A percentile compares a stretch with the other conserved stretches of the same genome.
Evolutionary conservation across 2,888 invertebrate genomes (phyloP).

Genomic region (Odontocerum albicorne): DNA sequence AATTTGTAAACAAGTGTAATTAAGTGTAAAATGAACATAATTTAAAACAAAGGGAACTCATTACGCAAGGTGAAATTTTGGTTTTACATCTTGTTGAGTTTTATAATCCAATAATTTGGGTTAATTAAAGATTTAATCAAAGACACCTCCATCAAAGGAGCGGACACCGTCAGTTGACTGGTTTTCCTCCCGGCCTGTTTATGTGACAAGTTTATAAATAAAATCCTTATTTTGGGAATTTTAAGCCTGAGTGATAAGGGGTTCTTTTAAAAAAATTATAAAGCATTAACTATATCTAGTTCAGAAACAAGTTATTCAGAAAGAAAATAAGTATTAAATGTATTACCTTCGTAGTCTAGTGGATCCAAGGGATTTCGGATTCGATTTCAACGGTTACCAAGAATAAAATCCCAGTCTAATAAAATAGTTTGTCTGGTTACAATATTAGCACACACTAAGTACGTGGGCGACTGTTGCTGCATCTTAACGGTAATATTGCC

Average conservation of each 20-base stretch:
- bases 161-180: conserved; percentile 28
- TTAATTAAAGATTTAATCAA: conserved; percentile 34
- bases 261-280: background rate
- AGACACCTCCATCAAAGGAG: conserved; percentile 33
- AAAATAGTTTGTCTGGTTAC: too few species aligned
- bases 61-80: conserved; percentile 8
- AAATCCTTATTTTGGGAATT: background rate
- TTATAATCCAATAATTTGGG: conserved; percentile 27
- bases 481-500: too few species aligned
- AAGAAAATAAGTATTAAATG: too few species aligned
- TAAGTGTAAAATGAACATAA: conserved; percentile 16
- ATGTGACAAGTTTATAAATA: background rate
- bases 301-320: background rate
- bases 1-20: conserved; percentile 11
- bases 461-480: too few species aligned
- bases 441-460: too few species aligned
- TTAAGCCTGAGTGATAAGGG: background rate
- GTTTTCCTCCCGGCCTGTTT: conserved; percentile 16
- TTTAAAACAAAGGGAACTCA: conserved; percentile 12
- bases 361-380: too few species aligned
- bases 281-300: background rate
- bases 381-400: too few species aligned
- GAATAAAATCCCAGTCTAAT: too few species aligned
- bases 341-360: too few species aligned
- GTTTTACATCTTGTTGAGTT: conserved; percentile 17